These are phyloP conservation scores for Euclidia mi DNA, from an alignment of 2,888 invertebrate genomes.

Conservation along the genomic window DNA sequence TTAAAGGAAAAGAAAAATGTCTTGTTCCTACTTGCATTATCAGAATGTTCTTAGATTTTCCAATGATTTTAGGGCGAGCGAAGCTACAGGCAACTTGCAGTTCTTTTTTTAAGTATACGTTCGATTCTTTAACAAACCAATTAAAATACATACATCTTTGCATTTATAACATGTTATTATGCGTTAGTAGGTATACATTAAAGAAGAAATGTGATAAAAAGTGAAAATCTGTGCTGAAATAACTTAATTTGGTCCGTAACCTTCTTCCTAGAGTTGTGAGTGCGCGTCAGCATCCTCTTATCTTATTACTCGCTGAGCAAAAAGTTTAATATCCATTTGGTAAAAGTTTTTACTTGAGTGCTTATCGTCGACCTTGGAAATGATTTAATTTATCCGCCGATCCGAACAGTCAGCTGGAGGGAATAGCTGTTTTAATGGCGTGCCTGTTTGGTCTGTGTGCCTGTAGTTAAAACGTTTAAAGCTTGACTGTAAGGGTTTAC, in stretches of 20 bases:
- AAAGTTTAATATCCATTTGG: conserved; percentile 19
- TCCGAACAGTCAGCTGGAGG: conserved; percentile 49
- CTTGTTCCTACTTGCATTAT: too few relatives aligned
- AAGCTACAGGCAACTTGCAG: too few relatives aligned
- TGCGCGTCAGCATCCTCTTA: conserved; percentile 19
- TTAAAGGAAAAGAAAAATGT: too few relatives aligned
- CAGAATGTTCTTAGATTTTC: too few relatives aligned
- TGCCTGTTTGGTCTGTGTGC: conserved; percentile 22
- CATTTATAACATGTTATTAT: too few relatives aligned
- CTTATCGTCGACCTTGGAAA: conserved; percentile 38
- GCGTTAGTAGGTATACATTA: too few relatives aligned
- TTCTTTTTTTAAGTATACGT: too few relatives aligned
- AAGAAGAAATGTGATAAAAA: not conserved
- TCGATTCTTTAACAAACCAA: too few relatives aligned
- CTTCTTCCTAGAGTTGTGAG: not conserved
- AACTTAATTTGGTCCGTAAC: not conserved
- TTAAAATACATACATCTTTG: too few relatives aligned
- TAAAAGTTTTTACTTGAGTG: conserved; percentile 21
- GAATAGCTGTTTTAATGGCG: conserved; percentile 35
- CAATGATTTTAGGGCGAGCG: too few relatives aligned
- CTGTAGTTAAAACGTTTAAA: conserved; percentile 12
- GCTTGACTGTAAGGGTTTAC: not conserved
- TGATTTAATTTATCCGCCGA: conserved; percentile 39
- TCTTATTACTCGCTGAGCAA: conserved; percentile 7
- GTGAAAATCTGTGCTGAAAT: not conserved